Evolutionary conservation across 2,888 invertebrate species (phyloP), one percentile per base, ranked within the genome.

Genomic region (Rhamphomyia laevipes): DNA sequence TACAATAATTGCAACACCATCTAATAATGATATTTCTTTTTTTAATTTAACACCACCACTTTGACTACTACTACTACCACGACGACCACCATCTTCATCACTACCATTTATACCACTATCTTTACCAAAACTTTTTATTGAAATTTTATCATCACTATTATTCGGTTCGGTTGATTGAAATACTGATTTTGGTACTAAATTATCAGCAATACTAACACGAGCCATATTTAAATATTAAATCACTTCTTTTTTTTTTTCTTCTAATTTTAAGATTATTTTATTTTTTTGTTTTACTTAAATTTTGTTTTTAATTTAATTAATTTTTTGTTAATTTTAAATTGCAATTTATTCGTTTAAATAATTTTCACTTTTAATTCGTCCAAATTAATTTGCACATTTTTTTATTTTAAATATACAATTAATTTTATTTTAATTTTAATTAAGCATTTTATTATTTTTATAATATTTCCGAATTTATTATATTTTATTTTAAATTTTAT

Each of bases 1-100:
- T 18, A 95, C 89, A 60, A 95, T 94, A 53, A 95, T 91, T 15
- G 89, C 88, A 6, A 94, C 89, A 18, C 93, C 93, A 66, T 93
- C 89, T 58, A 86, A 63, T 35, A 95, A 73, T 9, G 88, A 85
- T 50, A 95, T 74, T 67, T 88, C 85, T 64, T 91, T 86, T 72
- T 92, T 88, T 65, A 94, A 72, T 60, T 86, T 79, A 11, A 90
- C 77, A 16, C 79, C 77, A 1, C 64, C 64, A 41, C 62, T 61
- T 50, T 63, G 64, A 30, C 62, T 62, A 35, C 51, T 62, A 31
- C 65, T 64, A 43, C 59, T 54, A 21, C 56, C 48, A n/a, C 61
- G 12, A 40, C 18, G 13, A 12, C 10, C n/a, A 35, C 9, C 13
- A 13, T 13, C n/a, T 5, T 2, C 46, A 38, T 46, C 49, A 6